Conservation (phyloP, 2,888 invertebrate species). For the Deilephila elpenor region DNA sequence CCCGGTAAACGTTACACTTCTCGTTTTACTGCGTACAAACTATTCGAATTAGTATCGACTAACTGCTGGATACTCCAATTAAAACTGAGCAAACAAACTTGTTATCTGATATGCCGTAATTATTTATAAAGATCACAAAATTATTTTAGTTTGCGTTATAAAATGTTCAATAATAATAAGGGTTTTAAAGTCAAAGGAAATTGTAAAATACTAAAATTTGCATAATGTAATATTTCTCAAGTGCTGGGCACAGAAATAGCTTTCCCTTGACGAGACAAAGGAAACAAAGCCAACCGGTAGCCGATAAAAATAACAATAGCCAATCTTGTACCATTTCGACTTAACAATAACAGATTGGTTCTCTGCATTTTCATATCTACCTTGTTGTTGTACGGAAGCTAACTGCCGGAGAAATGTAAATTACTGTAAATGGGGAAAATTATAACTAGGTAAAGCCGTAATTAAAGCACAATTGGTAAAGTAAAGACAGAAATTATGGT, state of each 20-base stretch:
- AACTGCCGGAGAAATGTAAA: not conserved
- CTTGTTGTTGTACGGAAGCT: not conserved
- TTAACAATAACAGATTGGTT: constrained; percentile 10
- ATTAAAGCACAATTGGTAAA: not conserved
- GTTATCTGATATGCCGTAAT: no score
- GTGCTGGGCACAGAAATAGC: not conserved
- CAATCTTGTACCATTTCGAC: constrained; percentile 18
- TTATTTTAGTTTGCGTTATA: no score
- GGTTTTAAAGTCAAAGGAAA: no score
- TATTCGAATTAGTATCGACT: not conserved
- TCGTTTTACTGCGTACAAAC: not conserved
- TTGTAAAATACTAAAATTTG: not conserved
- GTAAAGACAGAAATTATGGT: not conserved
- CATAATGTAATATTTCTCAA: not conserved
- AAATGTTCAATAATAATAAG: no score
- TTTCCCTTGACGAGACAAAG: constrained; percentile 12
- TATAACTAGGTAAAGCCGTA: not conserved
- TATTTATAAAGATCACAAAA: no score
- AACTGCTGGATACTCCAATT: no score
- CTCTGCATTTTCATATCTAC: constrained; percentile 2
- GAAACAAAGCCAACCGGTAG: constrained; percentile 20
- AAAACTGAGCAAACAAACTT: no score
- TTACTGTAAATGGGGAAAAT: not conserved
- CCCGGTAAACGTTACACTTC: not conserved
- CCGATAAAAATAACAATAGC: constrained; percentile 21